Base-by-base conservation (phyloP, 2,888 invertebrate species). In the Lysandra coridon region DNA sequence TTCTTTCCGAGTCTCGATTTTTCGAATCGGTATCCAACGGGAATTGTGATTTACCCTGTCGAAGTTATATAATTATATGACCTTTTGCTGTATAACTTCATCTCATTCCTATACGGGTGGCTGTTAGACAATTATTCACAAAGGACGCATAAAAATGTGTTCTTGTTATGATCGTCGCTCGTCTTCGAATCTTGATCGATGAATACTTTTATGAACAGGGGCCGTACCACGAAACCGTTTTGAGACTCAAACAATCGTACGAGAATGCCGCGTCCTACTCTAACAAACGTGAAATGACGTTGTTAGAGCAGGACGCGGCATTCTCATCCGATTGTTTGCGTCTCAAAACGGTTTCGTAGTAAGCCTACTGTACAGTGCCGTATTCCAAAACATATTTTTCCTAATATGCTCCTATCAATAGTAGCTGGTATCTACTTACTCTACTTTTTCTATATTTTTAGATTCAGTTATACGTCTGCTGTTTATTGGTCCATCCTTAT, bases 41-140 rank as follows among this genome's bases (percentile, higher is more conserved):
- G 49, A 57, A 57, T 57, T 57, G 17, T 57, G 17, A 57, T 14
- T 17, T 0, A 57, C 17, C 17, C 57, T 17, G 57, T 1, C 57
- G 17, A 62, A n/a, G 7, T 62, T 23, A 30, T 30, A 30, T 10
- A n/a, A 23, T 23, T 23, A 33, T 37, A 37, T 37, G 2, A 37
- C 23, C 12, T 64, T 30, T 2, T 64, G 64, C 23, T 3, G 10
- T 64, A 30, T 30, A 64, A 64, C 30, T 64, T 64, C 30, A 62
- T 62, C 23, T 62, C 30, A 30, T 30, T 64, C 64, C 0, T 30
- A 64, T 64, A 64, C 64, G 64, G 64, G 64, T 64, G 12, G 23
- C 62, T 62, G 60, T 62, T 6, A 30, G 30, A 69, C 64, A 69
- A 30, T 69, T 69, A 69, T 69, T 69, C 64, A 33, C 64, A 69